Conservation (phyloP, 2,888 invertebrate genomes). For the Mechanitis messenoides region DNA sequence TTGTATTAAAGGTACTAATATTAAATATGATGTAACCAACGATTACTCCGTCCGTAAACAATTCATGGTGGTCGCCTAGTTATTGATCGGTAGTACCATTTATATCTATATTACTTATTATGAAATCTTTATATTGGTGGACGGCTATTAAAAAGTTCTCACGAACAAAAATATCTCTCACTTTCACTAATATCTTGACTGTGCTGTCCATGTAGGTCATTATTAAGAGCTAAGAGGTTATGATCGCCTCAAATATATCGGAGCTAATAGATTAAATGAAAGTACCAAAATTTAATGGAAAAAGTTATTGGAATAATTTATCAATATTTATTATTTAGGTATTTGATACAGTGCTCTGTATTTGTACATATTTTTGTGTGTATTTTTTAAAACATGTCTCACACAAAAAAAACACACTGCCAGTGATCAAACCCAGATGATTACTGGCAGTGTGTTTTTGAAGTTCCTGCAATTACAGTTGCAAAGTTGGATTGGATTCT, state of each 20-base stretch:
- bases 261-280: constrained; percentile 5
- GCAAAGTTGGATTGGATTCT: background rate
- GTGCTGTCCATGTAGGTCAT: constrained; percentile 51
- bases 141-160: constrained; percentile 42
- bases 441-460: background rate
- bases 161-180: constrained; percentile 51
- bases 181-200: constrained; percentile 59
- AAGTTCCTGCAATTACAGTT: too few relatives aligned
- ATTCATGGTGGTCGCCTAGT: constrained; percentile 41
- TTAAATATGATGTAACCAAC: constrained; percentile 46
- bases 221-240: constrained; percentile 1
- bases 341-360: background rate
- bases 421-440: too few relatives aligned
- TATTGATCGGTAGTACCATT: constrained; percentile 49
- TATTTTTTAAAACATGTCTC: too few relatives aligned
- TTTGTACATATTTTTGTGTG: background rate
- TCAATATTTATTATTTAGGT: constrained; percentile 6
- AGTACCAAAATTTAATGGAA: too few relatives aligned
- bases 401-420: too few relatives aligned
- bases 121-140: constrained; percentile 57
- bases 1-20: constrained; percentile 13
- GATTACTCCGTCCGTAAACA: constrained; percentile 40
- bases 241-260: background rate
- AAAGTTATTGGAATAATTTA: constrained; percentile 10
- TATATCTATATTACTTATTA: constrained; percentile 49